phyloP scores from a whole-genome alignment of 1,140 invertebrate genomes.

The Schlechtendalia chinensis region DNA sequence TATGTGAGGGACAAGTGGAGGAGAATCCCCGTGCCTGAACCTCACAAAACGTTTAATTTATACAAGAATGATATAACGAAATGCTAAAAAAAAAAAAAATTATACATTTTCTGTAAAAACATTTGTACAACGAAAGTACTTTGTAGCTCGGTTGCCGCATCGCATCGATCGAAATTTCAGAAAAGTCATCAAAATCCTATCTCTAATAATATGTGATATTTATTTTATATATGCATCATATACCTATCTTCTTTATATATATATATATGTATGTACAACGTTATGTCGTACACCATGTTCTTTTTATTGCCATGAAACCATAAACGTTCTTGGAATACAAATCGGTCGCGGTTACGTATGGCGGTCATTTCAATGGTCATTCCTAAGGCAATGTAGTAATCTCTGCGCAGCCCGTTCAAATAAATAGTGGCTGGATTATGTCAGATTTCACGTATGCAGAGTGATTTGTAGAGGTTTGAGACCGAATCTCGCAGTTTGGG shows the following conservation, averaged over 20 bases:
- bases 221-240: too few relatives aligned
- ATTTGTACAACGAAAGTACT: too few relatives aligned
- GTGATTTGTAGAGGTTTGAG: constrained; percentile 26
- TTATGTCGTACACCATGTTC: neutral
- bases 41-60: too few relatives aligned
- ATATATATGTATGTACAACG: neutral
- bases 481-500: neutral
- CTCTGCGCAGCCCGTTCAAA: neutral
- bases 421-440: constrained; percentile 30
- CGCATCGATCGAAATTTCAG: too few relatives aligned
- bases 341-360: constrained; percentile 16
- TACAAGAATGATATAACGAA: too few relatives aligned
- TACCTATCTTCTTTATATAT: too few relatives aligned
- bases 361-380: neutral
- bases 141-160: too few relatives aligned
- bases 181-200: too few relatives aligned
- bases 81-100: neutral
- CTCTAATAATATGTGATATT: too few relatives aligned
- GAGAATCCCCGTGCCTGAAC: too few relatives aligned
- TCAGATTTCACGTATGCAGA: neutral
- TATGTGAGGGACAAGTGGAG: too few relatives aligned
- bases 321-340: constrained; percentile 5
- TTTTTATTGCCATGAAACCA: neutral
- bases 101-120: too few relatives aligned
- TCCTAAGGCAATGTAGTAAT: constrained; percentile 16